A percentile compares a stretch with the other conserved stretches of the same genome.
These are phyloP conservation scores for Triops longicaudatus DNA, from an alignment of 1,140 invertebrate genomes.

Conservation along the genomic window DNA sequence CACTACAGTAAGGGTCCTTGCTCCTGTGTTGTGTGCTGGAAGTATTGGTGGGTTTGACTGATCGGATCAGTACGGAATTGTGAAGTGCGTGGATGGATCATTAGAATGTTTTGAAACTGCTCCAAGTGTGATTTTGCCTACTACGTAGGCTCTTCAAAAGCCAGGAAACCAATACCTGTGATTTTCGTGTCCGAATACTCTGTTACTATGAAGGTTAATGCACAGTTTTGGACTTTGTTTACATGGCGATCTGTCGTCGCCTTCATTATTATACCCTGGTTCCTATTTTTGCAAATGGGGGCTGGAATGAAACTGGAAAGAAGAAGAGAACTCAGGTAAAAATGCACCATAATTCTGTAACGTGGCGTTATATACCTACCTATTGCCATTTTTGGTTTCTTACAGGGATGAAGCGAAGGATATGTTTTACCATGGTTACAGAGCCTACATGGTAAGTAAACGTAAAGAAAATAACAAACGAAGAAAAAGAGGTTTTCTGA, in stretches of 20 bases:
- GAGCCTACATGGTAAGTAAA: conserved; percentile 76
- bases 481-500: no score
- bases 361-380: neutral
- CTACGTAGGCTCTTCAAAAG: neutral
- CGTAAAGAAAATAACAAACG: neutral
- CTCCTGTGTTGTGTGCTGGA: neutral
- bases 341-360: neutral
- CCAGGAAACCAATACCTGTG: neutral
- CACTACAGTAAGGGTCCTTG: neutral
- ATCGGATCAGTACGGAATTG: neutral
- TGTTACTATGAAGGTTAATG: neutral
- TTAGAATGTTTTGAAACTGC: neutral
- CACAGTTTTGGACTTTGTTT: conserved; percentile 4
- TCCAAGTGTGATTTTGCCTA: neutral
- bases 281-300: neutral
- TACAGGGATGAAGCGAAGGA: conserved; percentile 72
- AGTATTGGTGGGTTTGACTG: neutral
- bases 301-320: neutral
- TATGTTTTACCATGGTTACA: conserved; percentile 98
- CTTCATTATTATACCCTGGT: neutral
- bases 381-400: neutral
- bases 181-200: neutral
- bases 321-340: conserved; percentile 5
- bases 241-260: neutral
- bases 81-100: neutral